phyloP scores from a whole-genome alignment of 2,888 invertebrate genomes.

The Phalangium opilio region DNA sequence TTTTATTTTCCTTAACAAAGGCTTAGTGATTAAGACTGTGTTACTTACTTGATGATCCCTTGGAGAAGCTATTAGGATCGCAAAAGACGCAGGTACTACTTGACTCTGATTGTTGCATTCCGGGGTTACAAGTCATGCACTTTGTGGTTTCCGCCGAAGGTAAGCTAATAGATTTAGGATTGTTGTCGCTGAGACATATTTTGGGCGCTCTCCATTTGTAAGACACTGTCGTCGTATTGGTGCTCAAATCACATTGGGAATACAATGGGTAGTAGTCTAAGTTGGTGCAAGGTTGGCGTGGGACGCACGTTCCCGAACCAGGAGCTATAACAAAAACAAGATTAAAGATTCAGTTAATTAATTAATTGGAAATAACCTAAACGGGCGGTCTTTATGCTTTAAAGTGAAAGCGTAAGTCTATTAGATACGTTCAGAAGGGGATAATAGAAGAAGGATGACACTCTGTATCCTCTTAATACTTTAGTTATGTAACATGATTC shows the following conservation, averaged over 20 bases:
- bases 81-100: slow-evolving; percentile 38
- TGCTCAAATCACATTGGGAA: slow-evolving; percentile 35
- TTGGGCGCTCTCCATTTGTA: slow-evolving; percentile 40
- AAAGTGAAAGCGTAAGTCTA: too few relatives aligned
- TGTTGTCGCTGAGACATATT: slow-evolving; percentile 32
- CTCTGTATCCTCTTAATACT: too few relatives aligned
- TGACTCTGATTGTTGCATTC: slow-evolving; percentile 33
- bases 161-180: slow-evolving; percentile 26
- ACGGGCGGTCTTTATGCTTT: too few relatives aligned
- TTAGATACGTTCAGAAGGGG: too few relatives aligned
- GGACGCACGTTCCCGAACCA: slow-evolving; percentile 35
- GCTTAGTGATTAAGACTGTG: background rate
- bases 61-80: slow-evolving; percentile 32
- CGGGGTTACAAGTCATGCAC: slow-evolving; percentile 41
- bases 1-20: background rate
- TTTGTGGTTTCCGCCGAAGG: slow-evolving; percentile 24
- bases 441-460: too few relatives aligned
- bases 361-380: too few relatives aligned
- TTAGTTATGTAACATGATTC: too few relatives aligned
- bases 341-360: too few relatives aligned
- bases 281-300: slow-evolving; percentile 35
- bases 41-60: slow-evolving; percentile 25
- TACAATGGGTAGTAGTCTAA: slow-evolving; percentile 38
- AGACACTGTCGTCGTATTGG: slow-evolving; percentile 31
- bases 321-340: too few relatives aligned